These are phyloP conservation scores for Harpagoxenus sublaevis DNA, from an alignment of 2,888 invertebrate genomes.

Conservation along the genomic window DNA sequence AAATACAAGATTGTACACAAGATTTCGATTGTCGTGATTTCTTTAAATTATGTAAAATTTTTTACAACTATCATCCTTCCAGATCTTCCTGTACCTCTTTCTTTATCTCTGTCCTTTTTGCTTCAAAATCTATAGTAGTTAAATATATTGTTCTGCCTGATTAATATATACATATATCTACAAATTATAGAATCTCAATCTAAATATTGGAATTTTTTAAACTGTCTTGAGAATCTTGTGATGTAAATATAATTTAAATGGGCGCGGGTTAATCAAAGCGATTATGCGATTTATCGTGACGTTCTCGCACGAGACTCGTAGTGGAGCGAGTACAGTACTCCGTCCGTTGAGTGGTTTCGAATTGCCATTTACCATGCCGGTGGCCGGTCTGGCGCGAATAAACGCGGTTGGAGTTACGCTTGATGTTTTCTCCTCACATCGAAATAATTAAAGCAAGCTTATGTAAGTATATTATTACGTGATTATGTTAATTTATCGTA, in stretches of 20 bases:
- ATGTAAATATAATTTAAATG: neutral
- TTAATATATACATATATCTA: neutral
- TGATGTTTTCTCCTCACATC: neutral
- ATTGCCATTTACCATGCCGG: neutral
- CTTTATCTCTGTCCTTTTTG: neutral
- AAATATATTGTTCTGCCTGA: neutral
- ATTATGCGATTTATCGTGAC: neutral
- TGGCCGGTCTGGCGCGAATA: constrained; percentile 24
- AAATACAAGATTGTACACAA: neutral
- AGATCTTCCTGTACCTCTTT: neutral
- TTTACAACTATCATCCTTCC: neutral
- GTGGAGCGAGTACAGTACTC: neutral
- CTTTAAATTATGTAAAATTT: neutral
- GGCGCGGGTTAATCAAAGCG: neutral
- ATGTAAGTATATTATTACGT: neutral
- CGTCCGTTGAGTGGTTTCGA: neutral
- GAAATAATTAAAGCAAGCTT: neutral
- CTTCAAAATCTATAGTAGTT: neutral
- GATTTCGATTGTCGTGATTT: neutral
- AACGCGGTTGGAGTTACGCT: neutral
- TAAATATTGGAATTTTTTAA: neutral
- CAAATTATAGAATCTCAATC: neutral
- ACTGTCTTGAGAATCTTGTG: neutral
- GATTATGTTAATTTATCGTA: neutral
- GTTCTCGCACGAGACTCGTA: neutral